These are phyloP conservation scores for Acridotheres tristis DNA, from an alignment of 2,797 vertebrate species.

Conservation along the genomic window DNA sequence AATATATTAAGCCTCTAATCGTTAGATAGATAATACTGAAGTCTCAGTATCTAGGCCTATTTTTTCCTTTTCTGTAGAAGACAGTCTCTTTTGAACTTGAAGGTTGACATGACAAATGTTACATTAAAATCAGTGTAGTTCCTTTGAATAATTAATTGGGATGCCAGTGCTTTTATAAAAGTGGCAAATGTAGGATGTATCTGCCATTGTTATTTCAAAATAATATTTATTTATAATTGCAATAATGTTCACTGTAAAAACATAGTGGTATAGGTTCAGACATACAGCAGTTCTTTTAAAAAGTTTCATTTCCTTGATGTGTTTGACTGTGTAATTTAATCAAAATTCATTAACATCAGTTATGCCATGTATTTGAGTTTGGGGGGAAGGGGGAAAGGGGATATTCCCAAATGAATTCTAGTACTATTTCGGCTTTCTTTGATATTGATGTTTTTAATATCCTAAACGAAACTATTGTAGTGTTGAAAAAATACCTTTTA, in stretches of 20 bases:
- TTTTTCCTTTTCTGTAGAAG: background rate
- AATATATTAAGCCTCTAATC: background rate
- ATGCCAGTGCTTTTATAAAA: background rate
- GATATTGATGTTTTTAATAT: background rate
- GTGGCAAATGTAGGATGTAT: background rate
- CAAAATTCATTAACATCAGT: background rate
- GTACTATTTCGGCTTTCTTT: background rate
- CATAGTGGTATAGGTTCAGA: background rate
- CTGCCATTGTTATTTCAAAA: background rate
- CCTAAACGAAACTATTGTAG: background rate
- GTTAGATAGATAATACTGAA: background rate
- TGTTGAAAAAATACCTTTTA: background rate
- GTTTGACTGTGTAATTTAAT: background rate
- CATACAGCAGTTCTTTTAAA: background rate
- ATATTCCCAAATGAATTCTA: background rate
- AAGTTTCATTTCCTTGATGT: background rate
- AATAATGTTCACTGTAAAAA: background rate
- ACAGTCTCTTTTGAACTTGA: background rate
- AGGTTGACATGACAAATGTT: background rate
- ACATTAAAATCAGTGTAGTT: background rate
- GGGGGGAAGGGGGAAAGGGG: rapidly evolving
- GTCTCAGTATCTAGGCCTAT: background rate
- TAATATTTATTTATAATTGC: background rate
- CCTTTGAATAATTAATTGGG: background rate
- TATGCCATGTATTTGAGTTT: background rate